Base-by-base conservation (phyloP, 2,888 invertebrate genomes). In the Amiota minor region DNA sequence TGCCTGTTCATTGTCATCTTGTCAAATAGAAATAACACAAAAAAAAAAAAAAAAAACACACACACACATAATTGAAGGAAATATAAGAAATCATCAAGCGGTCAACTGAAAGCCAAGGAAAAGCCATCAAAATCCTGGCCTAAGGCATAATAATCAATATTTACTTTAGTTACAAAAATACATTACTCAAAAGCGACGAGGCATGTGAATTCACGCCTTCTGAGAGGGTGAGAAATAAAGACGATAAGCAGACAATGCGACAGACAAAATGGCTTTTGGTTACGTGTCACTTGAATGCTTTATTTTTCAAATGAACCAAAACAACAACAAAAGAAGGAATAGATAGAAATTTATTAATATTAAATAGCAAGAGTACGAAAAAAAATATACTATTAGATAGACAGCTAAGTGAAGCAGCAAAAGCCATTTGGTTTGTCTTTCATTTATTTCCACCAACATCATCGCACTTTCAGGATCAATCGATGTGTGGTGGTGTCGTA, bases 351-450 rank as follows among this genome's bases (percentile, higher is more conserved):
- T 35, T 35, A 35, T 35, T 6, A 35, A 35, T 35, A 35, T 35
- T 35, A 6, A 35, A 35, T 35, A 35, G 35, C 35, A 35, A 35
- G 35, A 35, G 35, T 6, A 16, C 49, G 65, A 65, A 65, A 16
- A 35, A 35, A 35, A 6, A 6, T 6, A 8, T 65, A 65, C n/a
- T 49, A 65, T 49, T 49, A 65, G 47, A 65, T 20, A 65, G 35
- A 18, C 47, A 20, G 47, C 49, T 65, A 18, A 65, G 49, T 49
- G 65, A 47, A 65, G 65, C 65, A 49, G 47, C 65, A 65, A 65
- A 62, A 12, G 49, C 20, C 65, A 65, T 65, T 65, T 65, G 20
- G 65, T 49, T n/a, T 59, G 59, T 18, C 59, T n/a, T n/a, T 59
- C 35, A 35, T 35, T 35, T 35, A 35, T 2, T 35, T 35, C 35